Percentiles rank a stretch among this genome's conserved stretches.
These are phyloP conservation scores for Nemopilema nomurai DNA, from an alignment of 30 jellyfish, hydroid and myxozoan species.

Conservation along the genomic window DNA sequence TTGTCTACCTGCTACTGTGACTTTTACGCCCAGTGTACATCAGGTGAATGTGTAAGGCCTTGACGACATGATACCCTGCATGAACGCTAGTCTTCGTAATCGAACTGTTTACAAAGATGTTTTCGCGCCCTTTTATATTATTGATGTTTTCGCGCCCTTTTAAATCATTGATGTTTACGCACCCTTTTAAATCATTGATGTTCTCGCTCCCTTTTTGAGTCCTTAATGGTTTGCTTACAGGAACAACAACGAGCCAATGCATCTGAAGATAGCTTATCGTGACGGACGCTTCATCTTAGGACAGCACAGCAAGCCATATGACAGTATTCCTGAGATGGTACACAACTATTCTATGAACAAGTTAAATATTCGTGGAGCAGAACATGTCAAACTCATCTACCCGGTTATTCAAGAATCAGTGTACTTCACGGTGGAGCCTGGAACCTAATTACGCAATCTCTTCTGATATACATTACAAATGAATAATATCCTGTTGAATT, in stretches of 20 bases:
- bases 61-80: too few species aligned
- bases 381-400: slow-evolving; percentile 84
- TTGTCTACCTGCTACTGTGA: too few species aligned
- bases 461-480: not conserved
- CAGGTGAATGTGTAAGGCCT: too few species aligned
- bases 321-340: slow-evolving; percentile 92
- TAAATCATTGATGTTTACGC: too few species aligned
- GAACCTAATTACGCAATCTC: slow-evolving; percentile 45
- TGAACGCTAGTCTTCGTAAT: too few species aligned
- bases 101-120: too few species aligned
- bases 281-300: slow-evolving; percentile 88
- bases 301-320: slow-evolving; percentile 92
- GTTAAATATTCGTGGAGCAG: slow-evolving; percentile 96
- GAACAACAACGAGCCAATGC: slow-evolving; percentile 94
- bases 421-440: slow-evolving; percentile 98
- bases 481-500: not conserved
- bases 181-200: too few species aligned
- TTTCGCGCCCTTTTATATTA: too few species aligned
- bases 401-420: slow-evolving; percentile 95
- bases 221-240: slow-evolving; percentile 28
- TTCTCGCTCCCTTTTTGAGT: not conserved
- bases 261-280: slow-evolving; percentile 88
- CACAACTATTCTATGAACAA: slow-evolving; percentile 86
- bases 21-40: too few species aligned
- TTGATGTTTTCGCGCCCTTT: too few species aligned